Base-by-base conservation (phyloP, 2,888 invertebrate species). In the Seira ritae region DNA sequence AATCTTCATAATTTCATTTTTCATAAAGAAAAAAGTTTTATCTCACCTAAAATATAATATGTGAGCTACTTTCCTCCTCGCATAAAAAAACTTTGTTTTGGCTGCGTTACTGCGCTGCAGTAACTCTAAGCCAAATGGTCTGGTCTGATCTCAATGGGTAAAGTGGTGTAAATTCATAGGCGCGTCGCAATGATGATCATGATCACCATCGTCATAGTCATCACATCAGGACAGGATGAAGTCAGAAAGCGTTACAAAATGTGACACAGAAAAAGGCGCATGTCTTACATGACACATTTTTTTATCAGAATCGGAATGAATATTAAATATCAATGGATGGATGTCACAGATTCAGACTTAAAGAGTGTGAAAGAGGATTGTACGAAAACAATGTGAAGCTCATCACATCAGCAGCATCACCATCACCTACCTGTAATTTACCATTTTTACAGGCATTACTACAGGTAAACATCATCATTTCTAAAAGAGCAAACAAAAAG, bases 221-320 rank as follows among this genome's bases (percentile, higher is more conserved):
- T 31, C 31, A 31, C 31, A 55, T 55, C 17, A 66, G 42, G 74
- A 74, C 66, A 74, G 66, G 46, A 37, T 50, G 60, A 77, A 77
- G 77, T 77, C 77, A 77, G 77, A 77, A 77, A 77, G 77, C 77
- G 77, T 77, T 77, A 70, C 72, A 72, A 70, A 70, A 77, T 62
- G 77, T 70, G 70, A 76, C 75, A 76, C 55, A 68, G 55, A 76
- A 76, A 74, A 68, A 67, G 42, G 31, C 50, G 70, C 77, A 77
- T 62, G 50, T 55, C 46, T 50, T 75, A 62, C 20, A n/a, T 22
- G 62, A 62, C 62, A 62, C 22, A 62, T 8, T 62, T 62, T 20
- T 62, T 20, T n/a, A 20, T 20, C 62, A 62, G 17, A 62, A 20
- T 20, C 62, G 20, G 17, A 62, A 62, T 62, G 62, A 22, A 62